Conservation (phyloP, 2,888 invertebrate species). For the Terebella lapidaria region DNA sequence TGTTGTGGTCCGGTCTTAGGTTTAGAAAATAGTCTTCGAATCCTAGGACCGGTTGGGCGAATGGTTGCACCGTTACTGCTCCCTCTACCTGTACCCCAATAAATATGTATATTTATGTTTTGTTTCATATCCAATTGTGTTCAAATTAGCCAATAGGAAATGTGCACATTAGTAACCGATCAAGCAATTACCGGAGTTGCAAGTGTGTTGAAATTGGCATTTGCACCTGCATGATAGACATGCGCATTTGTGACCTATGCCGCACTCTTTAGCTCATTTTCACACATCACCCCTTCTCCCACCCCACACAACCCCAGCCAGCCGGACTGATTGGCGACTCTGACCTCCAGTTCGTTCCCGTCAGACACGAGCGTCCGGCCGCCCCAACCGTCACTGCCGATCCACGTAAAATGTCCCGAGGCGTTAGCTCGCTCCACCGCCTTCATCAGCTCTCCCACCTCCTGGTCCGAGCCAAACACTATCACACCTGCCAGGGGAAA, state of each 20-base stretch:
- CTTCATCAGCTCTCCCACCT: constrained; percentile 91
- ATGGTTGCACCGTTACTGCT: constrained; percentile 91
- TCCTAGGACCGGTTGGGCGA: constrained; percentile 75
- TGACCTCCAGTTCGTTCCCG: constrained; percentile 35
- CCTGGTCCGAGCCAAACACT: constrained; percentile 93
- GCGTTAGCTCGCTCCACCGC: constrained; percentile 83
- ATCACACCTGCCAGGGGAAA: constrained; percentile 68
- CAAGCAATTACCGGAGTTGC: too few relatives aligned
- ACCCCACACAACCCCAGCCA: too few relatives aligned
- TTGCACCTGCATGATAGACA: too few relatives aligned
- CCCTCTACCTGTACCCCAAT: constrained; percentile 67
- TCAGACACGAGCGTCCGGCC: constrained; percentile 60
- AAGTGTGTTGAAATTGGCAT: too few relatives aligned
- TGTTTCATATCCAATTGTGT: too few relatives aligned
- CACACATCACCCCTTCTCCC: too few relatives aligned
- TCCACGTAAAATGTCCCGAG: constrained; percentile 88
- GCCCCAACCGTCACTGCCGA: constrained; percentile 95
- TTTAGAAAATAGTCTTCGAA: constrained; percentile 47
- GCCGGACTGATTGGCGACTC: too few relatives aligned
- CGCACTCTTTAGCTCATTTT: too few relatives aligned
- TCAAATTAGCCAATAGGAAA: too few relatives aligned
- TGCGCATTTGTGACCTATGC: too few relatives aligned
- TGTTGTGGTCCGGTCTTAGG: constrained; percentile 41
- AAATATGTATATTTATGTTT: too few relatives aligned
- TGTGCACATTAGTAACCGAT: too few relatives aligned